Evolutionary conservation across 2,797 vertebrate genomes (phyloP), one percentile per base, ranked within the genome.

Genomic region (Enteromius trimaculatus): DNA sequence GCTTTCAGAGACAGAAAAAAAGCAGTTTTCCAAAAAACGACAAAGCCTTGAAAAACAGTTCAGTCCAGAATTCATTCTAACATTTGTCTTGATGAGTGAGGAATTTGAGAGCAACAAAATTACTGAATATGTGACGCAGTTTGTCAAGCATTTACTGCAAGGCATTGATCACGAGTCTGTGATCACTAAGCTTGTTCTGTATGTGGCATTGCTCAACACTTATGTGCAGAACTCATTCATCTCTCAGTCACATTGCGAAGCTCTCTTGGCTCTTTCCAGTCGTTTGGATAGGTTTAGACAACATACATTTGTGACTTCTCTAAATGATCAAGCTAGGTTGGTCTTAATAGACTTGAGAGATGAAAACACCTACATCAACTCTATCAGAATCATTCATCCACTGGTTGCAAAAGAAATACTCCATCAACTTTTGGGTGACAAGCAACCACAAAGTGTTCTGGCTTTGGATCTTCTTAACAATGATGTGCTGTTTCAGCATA

Each of bases 331-430:
- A 69, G 95, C 93, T 26, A 94, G 92, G 53, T 86, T 97, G 11
- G 90, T 96, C 77, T 96, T 97, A 80, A 91, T 95, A 69, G 95
- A 97, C 84, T 90, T 96, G 16, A 92, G 90, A 87, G 95, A 96
- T 87, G 93, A 93, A 0, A 94, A 90, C 65, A 95, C 94, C 0
- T 85, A 94, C 1, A 95, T 96, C 83, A 47, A 90, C 44, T 95
- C 92, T 4, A 85, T 96, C 88, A 93, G 87, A 86, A 96, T 97
- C 85, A 96, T 96, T 87, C 95, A 96, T 86, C 93, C 93, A 31
- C 86, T 95, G 2, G 93, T 96, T 86, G 96, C 96, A 80, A 92
- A 95, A 79, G 95, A 96, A 93, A 95, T 96, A 79, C 91, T 97
- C 5, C 77, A 90, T 0, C 96, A 97, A 77, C 94, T 96, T 84